Base-by-base conservation (phyloP, 2,888 invertebrate genomes). In the Cynaeus angustus region DNA sequence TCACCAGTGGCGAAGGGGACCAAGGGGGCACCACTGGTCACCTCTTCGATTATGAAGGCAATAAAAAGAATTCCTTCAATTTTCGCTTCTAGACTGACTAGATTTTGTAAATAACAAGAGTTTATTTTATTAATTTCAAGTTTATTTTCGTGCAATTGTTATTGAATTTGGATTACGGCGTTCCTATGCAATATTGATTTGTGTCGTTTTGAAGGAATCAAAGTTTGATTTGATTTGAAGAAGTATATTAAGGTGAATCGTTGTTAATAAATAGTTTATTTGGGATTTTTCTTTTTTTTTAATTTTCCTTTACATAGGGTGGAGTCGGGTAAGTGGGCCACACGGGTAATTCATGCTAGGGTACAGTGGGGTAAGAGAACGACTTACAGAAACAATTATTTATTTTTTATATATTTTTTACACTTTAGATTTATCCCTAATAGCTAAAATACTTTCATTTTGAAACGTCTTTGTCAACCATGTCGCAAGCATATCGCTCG, bases 41-140 rank as follows among this genome's bases (percentile, higher is more conserved):
- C n/a, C 41, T 71, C 14, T 71, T 71, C 26, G 71, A 71, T 52
- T 52, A 26, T n/a, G 58, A 56, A 8, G 70, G 70, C 12, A 71
- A 64, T 26, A 50, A 62, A 13, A 71, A 67, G 26, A 56, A 71
- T 43, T 13, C 56, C 5, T 71, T 71, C 28, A 58, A 62, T 37
- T 71, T 71, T 10, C 43, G 38, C 41, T 66, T 66, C 12, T 61
- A 13, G 45, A 12, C 37, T 56, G 56, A 53, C 41, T 53, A n/a
- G 7, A 8, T 21, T 26, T 28, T 50, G 48, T 50, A 26, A 8
- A 50, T 46, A 46, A 5, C 12, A n/a, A 46, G 46, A 46, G 46
- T 46, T 46, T 16, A 21, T 50, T 28, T 41, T 41, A 41, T 41
- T 41, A n/a, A 3, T 50, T 26, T 13, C 16, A 3, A 16, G 10